These are phyloP conservation scores for Pseudochaenichthys georgianus DNA, from an alignment of 2,797 vertebrate genomes.

Conservation along the genomic window DNA sequence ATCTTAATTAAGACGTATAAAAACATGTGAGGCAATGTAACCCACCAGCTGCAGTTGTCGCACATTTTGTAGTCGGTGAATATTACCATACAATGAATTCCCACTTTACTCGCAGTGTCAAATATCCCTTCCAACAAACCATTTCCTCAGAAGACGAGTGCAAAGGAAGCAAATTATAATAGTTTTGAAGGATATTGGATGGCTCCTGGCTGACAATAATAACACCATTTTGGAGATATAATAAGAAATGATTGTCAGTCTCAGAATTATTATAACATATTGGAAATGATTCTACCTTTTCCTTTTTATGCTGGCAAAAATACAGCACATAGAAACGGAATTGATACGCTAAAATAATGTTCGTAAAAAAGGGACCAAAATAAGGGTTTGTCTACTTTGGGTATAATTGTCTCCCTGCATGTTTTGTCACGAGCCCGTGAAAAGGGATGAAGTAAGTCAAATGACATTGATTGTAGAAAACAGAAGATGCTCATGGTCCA, in stretches of 20 bases:
- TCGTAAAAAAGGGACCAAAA: not conserved
- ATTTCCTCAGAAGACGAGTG: conserved; percentile 1
- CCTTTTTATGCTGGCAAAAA: not conserved
- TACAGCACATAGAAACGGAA: not conserved
- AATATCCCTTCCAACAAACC: conserved; percentile 11
- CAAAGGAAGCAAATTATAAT: not conserved
- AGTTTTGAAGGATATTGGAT: conserved; percentile 21
- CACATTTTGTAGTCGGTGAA: not conserved
- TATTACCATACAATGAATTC: conserved; percentile 28
- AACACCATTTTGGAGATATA: conserved; percentile 28
- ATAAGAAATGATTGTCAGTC: conserved; percentile 17
- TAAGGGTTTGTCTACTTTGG: not conserved
- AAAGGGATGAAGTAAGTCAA: not conserved
- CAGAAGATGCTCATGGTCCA: not conserved
- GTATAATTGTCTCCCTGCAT: conserved; percentile 4
- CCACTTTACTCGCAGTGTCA: conserved; percentile 14
- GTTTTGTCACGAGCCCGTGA: not conserved
- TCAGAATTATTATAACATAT: not conserved
- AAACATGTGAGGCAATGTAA: conserved; percentile 14
- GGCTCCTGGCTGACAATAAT: conserved; percentile 13
- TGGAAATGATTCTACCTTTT: not conserved
- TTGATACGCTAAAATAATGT: not conserved
- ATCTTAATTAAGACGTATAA: conserved; percentile 37
- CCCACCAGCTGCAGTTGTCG: not conserved
- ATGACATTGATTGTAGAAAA: conserved; percentile 8